Percentiles rank a stretch among this genome's conserved stretches.
These are phyloP conservation scores for Ceratotherium simum DNA, from an alignment of 2,113 vertebrate genomes.

Conservation along the genomic window DNA sequence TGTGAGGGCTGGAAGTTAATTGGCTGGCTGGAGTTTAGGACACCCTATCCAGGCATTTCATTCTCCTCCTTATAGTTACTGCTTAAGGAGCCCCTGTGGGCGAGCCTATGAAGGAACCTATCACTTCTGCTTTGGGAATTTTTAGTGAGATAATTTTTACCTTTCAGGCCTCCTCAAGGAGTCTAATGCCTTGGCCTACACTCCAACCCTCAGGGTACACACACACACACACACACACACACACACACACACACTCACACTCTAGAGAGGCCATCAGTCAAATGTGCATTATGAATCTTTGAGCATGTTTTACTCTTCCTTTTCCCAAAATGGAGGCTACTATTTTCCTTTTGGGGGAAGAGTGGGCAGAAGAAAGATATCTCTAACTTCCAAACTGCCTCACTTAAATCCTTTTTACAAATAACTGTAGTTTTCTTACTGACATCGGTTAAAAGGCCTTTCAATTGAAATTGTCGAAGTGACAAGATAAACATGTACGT, in stretches of 20 bases:
- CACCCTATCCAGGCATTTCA: not conserved
- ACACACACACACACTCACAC: not conserved
- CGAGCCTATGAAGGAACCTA: not conserved
- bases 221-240: not conserved
- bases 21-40: not conserved
- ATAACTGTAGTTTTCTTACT: conserved; percentile 72
- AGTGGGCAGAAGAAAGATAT: conserved; percentile 20
- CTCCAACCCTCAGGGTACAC: not conserved
- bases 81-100: not conserved
- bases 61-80: not conserved
- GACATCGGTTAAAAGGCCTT: conserved; percentile 81
- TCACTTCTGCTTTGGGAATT: not conserved
- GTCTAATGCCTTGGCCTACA: not conserved
- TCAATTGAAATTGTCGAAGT: conserved; percentile 78
- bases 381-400: conserved; percentile 61
- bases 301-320: not conserved
- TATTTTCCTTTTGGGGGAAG: not conserved
- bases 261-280: not conserved
- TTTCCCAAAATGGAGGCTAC: not conserved
- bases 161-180: not conserved
- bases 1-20: not conserved
- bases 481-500: conserved; percentile 83
- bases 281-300: conserved; percentile 18
- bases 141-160: conserved; percentile 20
- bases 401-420: conserved; percentile 66